Evolutionary conservation across 2,797 vertebrate genomes (phyloP).

Genomic region (Fistularia commersonii): DNA sequence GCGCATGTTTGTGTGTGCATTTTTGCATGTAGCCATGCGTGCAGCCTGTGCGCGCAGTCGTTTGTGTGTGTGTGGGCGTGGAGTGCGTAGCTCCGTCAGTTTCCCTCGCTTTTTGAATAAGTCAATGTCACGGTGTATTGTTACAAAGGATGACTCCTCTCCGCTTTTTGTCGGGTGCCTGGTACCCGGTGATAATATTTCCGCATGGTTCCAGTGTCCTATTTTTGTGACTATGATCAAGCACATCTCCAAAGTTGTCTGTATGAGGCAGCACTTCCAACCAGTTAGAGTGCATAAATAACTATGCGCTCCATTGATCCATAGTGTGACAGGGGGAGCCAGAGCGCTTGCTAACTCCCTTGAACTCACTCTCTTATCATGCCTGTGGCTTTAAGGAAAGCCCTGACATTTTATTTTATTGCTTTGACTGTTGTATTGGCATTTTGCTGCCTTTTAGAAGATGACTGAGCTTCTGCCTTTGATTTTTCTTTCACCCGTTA

Average conservation of each 20-base stretch:
- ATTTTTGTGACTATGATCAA: constrained; percentile 60
- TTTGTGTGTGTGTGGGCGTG: neutral
- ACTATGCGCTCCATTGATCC: constrained; percentile 68
- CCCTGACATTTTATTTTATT: constrained; percentile 69
- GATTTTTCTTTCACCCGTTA: constrained; percentile 54
- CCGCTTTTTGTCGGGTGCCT: constrained; percentile 39
- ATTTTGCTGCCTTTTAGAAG: constrained; percentile 68
- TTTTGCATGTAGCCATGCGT: neutral
- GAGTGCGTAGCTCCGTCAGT: constrained; percentile 42
- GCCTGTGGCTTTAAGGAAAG: constrained; percentile 60
- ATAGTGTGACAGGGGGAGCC: constrained; percentile 57
- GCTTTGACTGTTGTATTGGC: constrained; percentile 67
- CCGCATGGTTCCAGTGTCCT: constrained; percentile 41
- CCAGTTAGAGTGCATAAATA: constrained; percentile 64
- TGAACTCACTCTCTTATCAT: constrained; percentile 60
- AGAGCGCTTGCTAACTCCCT: constrained; percentile 61
- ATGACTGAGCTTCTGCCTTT: constrained; percentile 60
- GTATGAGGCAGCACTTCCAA: constrained; percentile 52
- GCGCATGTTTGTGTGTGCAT: constrained; percentile 4
- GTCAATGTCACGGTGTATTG: constrained; percentile 39
- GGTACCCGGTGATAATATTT: constrained; percentile 55
- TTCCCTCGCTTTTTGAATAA: constrained; percentile 32
- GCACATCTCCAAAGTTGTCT: constrained; percentile 53
- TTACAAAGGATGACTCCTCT: constrained; percentile 36
- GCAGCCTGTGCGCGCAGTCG: neutral